phyloP scores from a whole-genome alignment of 1,140 invertebrate genomes.

The Chironomus tepperi region DNA sequence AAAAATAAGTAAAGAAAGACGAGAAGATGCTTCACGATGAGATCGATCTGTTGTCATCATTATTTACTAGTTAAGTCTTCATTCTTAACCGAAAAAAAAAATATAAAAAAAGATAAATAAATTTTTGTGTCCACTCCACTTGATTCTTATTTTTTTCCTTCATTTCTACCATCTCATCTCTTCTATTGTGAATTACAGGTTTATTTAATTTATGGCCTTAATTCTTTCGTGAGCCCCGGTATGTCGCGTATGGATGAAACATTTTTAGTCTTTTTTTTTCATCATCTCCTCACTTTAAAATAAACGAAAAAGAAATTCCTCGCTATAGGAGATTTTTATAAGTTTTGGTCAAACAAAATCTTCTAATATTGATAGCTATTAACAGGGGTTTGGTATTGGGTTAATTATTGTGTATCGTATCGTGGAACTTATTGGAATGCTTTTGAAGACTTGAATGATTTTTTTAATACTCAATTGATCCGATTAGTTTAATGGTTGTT shows the following conservation, averaged over 20 bases:
- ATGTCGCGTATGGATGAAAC: constrained; percentile 16
- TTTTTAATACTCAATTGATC: no score
- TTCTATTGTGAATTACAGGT: constrained; percentile 13
- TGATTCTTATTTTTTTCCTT: constrained; percentile 1
- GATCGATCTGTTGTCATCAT: constrained; percentile 7
- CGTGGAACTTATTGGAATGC: no score
- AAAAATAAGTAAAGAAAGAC: background rate
- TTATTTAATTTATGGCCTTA: constrained; percentile 23
- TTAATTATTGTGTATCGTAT: no score
- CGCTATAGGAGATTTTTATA: constrained; percentile 1
- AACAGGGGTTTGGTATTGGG: no score
- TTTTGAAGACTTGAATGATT: no score
- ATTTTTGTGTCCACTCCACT: constrained; percentile 17
- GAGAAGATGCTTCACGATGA: background rate
- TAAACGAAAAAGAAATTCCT: background rate
- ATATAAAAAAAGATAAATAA: background rate
- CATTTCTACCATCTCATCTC: background rate
- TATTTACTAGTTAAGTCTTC: constrained; percentile 14
- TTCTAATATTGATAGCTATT: no score
- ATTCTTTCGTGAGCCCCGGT: background rate
- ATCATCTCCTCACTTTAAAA: background rate
- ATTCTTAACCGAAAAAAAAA: background rate
- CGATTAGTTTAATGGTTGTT: no score
- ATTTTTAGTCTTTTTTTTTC: no score
- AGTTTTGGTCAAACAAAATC: background rate